Base-by-base conservation (phyloP, 2,797 vertebrate genomes). In the Peromyscus eremicus region DNA sequence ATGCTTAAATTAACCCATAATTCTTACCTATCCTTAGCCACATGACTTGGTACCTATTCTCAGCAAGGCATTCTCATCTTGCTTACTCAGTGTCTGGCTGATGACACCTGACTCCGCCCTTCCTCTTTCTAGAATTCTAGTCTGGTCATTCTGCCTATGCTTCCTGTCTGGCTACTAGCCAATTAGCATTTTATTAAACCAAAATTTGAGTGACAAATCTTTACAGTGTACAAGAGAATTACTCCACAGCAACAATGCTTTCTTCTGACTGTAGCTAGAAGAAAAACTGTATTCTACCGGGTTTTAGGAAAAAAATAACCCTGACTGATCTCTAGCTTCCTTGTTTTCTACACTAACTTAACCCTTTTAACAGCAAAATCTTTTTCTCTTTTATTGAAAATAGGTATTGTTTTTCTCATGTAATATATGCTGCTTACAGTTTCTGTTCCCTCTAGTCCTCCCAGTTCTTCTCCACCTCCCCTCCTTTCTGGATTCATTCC, bases 281-380 rank as follows among this genome's bases (percentile, higher is more conserved):
- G 17, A 87, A 94, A 5, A 83, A n/a, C 5, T 9, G 16, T 46
- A 3, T 89, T 95, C 37, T 88, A 81, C 0, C 79, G n/a, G 6
- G 66, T 93, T 95, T 86, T 89, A 79, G 66, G 88, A 96, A n/a
- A 79, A 77, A 32, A 76, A 87, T 75, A 77, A 40, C 62, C 4
- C 23, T 34, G 32, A 91, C 32, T 92, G 57, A 92, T 90, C 92
- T 92, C 60, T 37, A 85, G 55, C 34, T 40, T 94, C 92, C 12
- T 81, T 94, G 62, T 86, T 25, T 91, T 16, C 32, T 87, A 34
- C 0, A 76, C 19, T 6, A 64, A 46, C 37, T 92, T 43, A 85
- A 25, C 7, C 55, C 57, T 91, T 40, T 52, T 37, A 93, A 57
- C 37, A 86, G 9, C 2, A 6, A 34, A 19, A 55, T 55, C 17